Conservation (phyloP, 2,113 vertebrate species). For the Struthio camelus region DNA sequence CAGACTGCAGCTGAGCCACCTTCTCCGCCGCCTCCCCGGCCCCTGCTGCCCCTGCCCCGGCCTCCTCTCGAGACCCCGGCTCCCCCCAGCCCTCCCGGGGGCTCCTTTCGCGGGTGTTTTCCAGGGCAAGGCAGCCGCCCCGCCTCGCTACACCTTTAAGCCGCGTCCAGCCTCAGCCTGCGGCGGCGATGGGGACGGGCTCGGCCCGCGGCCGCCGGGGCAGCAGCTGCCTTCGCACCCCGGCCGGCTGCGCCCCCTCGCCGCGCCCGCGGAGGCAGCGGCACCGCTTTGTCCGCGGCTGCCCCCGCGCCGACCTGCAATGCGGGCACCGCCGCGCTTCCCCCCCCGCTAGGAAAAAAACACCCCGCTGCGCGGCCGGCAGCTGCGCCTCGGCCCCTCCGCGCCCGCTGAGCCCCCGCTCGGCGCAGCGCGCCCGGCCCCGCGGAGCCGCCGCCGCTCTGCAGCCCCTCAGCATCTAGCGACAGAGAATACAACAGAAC, state of each 20-base stretch:
- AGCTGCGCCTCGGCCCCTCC: too few species aligned
- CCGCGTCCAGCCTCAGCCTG: neutral
- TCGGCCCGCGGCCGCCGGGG: neutral
- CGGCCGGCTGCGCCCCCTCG: neutral
- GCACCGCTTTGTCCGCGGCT: too few species aligned
- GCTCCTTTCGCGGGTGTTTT: neutral
- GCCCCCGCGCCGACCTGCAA: too few species aligned
- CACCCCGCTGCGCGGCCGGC: too few species aligned
- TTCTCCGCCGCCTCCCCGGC: neutral
- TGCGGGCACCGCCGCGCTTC: too few species aligned
- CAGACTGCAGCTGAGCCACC: neutral
- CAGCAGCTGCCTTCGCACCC: neutral
- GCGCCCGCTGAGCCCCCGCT: too few species aligned
- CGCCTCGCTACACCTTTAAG: neutral
- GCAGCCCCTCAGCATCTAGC: too few species aligned
- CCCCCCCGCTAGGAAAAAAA: too few species aligned
- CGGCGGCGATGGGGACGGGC: neutral
- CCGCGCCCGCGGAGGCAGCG: too few species aligned
- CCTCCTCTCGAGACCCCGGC: neutral
- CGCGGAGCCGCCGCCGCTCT: too few species aligned
- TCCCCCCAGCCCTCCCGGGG: neutral
- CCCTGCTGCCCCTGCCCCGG: neutral
- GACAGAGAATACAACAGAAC: conserved; percentile 38
- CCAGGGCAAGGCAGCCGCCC: neutral
- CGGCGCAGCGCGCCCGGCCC: too few species aligned